These are phyloP conservation scores for Erythrocercus mccallii DNA, from an alignment of 2,113 vertebrate species.

Conservation along the genomic window DNA sequence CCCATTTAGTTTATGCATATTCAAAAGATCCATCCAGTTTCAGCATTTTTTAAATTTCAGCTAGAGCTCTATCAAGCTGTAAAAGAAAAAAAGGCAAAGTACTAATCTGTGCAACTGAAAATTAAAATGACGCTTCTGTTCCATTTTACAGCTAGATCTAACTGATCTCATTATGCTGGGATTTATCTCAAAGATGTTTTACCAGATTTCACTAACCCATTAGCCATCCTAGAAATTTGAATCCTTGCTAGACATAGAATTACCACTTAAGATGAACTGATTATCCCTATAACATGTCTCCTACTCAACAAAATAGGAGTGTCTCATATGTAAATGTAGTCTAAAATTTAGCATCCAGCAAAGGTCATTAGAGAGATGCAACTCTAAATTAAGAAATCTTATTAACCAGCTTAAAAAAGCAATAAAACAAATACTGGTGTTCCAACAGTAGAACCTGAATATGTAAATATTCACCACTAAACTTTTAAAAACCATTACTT, in stretches of 20 bases:
- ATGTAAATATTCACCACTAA: not conserved
- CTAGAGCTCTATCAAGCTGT: not conserved
- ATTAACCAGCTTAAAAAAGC: conserved; percentile 1
- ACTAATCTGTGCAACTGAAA: conserved; percentile 12
- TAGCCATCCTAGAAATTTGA: conserved; percentile 56
- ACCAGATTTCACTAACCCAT: conserved; percentile 45
- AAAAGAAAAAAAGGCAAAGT: conserved; percentile 23
- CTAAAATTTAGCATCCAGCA: conserved; percentile 5
- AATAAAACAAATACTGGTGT: not conserved
- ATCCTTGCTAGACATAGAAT: conserved; percentile 59
- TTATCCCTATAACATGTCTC: conserved; percentile 42
- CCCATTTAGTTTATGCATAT: not conserved
- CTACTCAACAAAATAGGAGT: conserved; percentile 45
- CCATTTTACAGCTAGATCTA: conserved; percentile 45
- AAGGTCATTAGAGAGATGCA: not conserved
- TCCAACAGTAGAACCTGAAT: not conserved
- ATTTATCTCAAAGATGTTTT: conserved; percentile 53
- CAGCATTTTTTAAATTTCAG: not conserved
- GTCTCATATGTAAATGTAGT: conserved; percentile 57
- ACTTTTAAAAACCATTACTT: not conserved
- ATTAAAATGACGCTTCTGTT: conserved; percentile 33
- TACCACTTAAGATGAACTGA: conserved; percentile 59
- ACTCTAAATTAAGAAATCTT: not conserved
- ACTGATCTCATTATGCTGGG: conserved; percentile 52
- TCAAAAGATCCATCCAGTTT: conserved; percentile 26